phyloP scores from a whole-genome alignment of 1,140 invertebrate genomes.

The Ceratina australensis region DNA sequence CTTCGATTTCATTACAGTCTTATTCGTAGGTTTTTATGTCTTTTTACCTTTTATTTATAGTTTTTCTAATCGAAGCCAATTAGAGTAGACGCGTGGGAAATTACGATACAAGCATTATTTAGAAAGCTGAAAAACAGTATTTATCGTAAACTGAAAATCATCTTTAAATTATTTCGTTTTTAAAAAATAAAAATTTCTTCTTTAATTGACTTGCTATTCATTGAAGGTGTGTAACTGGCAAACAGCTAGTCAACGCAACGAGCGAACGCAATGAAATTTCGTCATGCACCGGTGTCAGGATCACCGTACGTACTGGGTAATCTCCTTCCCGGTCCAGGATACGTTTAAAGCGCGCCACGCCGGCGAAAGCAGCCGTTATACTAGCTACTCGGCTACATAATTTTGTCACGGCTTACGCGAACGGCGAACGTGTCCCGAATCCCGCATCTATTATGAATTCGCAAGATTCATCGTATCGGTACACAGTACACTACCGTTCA shows the following conservation, averaged over 20 bases:
- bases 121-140: no score
- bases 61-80: no score
- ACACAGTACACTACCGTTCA: no score
- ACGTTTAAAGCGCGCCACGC: conserved; percentile 21
- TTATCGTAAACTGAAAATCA: no score
- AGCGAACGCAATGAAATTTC: background rate
- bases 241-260: background rate
- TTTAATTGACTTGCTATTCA: background rate
- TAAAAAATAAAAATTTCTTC: no score
- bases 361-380: conserved; percentile 50
- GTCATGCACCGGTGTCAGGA: background rate
- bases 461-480: conserved; percentile 26
- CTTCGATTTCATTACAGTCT: no score
- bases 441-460: conserved; percentile 52
- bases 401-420: conserved; percentile 61
- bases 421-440: conserved; percentile 50
- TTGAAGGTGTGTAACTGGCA: background rate
- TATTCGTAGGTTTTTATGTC: no score
- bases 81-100: no score
- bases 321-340: conserved; percentile 22
- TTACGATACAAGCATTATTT: no score
- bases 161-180: no score
- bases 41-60: no score
- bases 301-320: conserved; percentile 5
- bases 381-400: conserved; percentile 20